Conservation (phyloP, 2,797 vertebrate genomes). For the Cuculus canorus region DNA sequence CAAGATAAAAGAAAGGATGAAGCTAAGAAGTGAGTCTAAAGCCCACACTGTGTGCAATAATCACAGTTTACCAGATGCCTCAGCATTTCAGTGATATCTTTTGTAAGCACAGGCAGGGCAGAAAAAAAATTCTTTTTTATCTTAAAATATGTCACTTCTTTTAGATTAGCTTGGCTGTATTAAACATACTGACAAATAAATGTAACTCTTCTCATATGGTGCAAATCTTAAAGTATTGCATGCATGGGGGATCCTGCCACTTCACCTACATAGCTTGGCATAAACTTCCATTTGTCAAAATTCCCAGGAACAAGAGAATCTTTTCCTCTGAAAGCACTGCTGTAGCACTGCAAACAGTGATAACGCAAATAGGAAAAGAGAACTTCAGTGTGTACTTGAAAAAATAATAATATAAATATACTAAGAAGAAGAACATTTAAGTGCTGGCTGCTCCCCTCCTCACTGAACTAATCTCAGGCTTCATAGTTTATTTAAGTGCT, state of each 20-base stretch:
- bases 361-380: not conserved
- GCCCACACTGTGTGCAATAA: slow-evolving; percentile 20
- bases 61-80: slow-evolving; percentile 6
- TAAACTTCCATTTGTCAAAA: not conserved
- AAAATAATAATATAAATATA: not conserved
- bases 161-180: not conserved
- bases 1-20: not conserved
- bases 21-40: not conserved
- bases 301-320: not conserved
- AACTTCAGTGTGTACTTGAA: not conserved
- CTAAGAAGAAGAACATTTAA: not conserved
- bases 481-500: not conserved
- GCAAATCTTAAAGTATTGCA: not conserved
- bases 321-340: not conserved
- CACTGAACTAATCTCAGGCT: not conserved
- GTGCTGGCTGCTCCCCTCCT: not conserved
- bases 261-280: not conserved
- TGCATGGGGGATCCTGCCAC: not conserved
- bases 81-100: not conserved
- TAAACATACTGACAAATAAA: not conserved
- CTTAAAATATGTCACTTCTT: slow-evolving; percentile 3
- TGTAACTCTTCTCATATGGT: not conserved
- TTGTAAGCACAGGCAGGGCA: not conserved
- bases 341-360: not conserved
- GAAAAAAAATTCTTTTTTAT: not conserved